Conservation (phyloP, 2,113 vertebrate genomes). For the Aegypius monachus region DNA sequence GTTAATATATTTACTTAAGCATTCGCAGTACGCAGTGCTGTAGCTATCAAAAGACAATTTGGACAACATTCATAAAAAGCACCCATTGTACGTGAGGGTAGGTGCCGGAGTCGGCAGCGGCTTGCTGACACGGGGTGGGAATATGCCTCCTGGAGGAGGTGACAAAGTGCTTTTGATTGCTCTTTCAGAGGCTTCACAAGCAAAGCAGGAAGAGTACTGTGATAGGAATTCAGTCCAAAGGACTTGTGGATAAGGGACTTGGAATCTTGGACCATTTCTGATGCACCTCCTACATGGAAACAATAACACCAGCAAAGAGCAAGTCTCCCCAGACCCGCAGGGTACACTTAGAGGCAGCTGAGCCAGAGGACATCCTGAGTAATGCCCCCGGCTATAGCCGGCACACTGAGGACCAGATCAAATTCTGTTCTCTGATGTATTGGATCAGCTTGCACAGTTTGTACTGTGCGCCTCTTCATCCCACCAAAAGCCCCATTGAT, state of each 20-base stretch:
- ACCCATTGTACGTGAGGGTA: not conserved
- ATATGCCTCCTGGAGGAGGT: not conserved
- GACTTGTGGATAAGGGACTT: not conserved
- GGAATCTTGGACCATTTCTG: not conserved
- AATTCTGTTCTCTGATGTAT: not conserved
- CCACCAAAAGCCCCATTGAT: not conserved
- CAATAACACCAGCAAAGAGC: not conserved
- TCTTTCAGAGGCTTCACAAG: not conserved
- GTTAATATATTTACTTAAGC: not conserved
- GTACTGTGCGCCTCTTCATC: not conserved
- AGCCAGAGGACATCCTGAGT: not conserved
- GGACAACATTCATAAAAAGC: not conserved
- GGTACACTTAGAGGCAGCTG: not conserved
- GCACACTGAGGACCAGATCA: not conserved
- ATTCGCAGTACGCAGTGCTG: not conserved
- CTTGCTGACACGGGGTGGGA: not conserved
- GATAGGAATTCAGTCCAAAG: not conserved
- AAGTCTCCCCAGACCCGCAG: not conserved
- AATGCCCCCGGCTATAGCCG: not conserved
- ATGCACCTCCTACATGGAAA: rapidly evolving
- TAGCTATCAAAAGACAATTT: not conserved
- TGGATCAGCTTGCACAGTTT: not conserved
- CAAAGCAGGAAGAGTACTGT: not conserved
- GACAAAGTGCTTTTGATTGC: not conserved
- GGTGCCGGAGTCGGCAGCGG: rapidly evolving